Evolutionary conservation across 1,140 invertebrate species (phyloP), one percentile per base, ranked within the genome.

Genomic region (Macrostomum lignano): DNA sequence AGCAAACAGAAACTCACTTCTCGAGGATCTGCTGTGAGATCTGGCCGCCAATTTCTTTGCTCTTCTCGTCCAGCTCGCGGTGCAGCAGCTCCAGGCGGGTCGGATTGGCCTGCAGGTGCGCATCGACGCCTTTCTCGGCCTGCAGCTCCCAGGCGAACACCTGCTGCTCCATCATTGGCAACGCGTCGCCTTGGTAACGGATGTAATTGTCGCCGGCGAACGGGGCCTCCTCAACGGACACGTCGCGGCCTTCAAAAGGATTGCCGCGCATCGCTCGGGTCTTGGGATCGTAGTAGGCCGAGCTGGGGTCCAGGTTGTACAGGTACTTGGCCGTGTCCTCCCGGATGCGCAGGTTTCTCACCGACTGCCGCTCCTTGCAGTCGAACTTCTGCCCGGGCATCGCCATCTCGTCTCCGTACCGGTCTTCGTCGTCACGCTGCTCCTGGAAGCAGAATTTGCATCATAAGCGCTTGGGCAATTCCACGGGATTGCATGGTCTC

Each of bases 321-420:
- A 98, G 60, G 62, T 98, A 98, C 61, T 94, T 96, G 0, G 88
- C 88, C 0, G 82, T 94, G 52, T 98, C 91, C 62, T 98, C 88
- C 42, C 91, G 64, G 40, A 98, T 98, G 47, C 91, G 67, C 37
- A 98, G 61, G 65, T 98, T 98, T 47, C 91, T 61, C 1, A 98
- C 84, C 19, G 63, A 98, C 48, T 98, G 96, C 44, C 88, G 67
- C 51, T 96, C 86, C 58, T 94, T 91, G 1, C 77, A 86, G 47
- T 98, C 91, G 3, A 50, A 61, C 44, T 51, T 58, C 46, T 93
- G 26, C 22, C 86, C 86, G 29, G 84, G 86, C 84, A 96, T 94
- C 58, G 93, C 84, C 19, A 61, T 47, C 38, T 60, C 58, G 39
- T 65, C 63, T 25, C 61, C 61, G 43, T 65, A 64, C 37, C 60